phyloP scores from a whole-genome alignment of 1,140 invertebrate species.

The Sitophilus oryzae region DNA sequence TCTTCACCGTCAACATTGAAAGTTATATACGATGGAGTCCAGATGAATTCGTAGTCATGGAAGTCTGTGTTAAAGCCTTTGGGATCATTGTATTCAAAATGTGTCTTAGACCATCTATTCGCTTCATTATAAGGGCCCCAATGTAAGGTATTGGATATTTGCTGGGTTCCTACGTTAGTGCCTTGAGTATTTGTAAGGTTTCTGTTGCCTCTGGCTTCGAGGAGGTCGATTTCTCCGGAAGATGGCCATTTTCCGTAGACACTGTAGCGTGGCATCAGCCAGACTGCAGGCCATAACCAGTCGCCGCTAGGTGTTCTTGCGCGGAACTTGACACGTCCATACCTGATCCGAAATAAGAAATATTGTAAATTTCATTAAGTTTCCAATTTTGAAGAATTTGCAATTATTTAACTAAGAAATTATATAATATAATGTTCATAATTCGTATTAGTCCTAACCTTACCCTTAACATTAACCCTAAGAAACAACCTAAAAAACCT shows the following conservation, averaged over 20 bases:
- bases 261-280: constrained; percentile 54
- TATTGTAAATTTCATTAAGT: no score
- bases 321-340: constrained; percentile 60
- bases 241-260: constrained; percentile 52
- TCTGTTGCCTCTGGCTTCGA: constrained; percentile 56
- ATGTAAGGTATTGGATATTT: constrained; percentile 55
- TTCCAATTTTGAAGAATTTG: no score
- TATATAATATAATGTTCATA: no score
- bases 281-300: constrained; percentile 66
- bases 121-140: constrained; percentile 53
- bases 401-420: no score
- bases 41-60: constrained; percentile 49
- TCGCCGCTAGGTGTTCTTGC: constrained; percentile 67
- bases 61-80: constrained; percentile 47
- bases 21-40: constrained; percentile 41
- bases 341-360: no score
- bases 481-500: no score
- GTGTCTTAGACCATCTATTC: constrained; percentile 51
- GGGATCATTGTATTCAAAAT: constrained; percentile 45
- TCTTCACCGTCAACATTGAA: constrained; percentile 28
- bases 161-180: constrained; percentile 53
- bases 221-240: constrained; percentile 52
- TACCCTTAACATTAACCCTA: no score
- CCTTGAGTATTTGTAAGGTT: constrained; percentile 45
- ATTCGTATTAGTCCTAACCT: no score